Conservation (phyloP, 2,113 vertebrate species). For the Dipodomys spectabilis region DNA sequence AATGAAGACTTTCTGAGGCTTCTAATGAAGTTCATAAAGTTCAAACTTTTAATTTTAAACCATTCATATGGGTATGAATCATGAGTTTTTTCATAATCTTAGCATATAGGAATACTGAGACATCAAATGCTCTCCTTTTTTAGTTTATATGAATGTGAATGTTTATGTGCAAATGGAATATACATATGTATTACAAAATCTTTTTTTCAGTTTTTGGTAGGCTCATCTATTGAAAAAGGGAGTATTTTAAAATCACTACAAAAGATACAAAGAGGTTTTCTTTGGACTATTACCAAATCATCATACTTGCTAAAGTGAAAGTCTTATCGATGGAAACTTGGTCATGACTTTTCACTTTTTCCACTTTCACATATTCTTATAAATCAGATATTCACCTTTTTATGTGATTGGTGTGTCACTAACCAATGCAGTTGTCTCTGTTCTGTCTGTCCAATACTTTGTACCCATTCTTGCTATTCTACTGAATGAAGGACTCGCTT, state of each 20-base stretch:
- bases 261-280: neutral
- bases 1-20: neutral
- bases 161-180: neutral
- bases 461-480: neutral
- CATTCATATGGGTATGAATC: neutral
- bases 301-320: neutral
- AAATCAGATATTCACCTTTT: neutral
- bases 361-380: neutral
- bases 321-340: constrained; percentile 9
- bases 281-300: neutral
- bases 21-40: neutral
- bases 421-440: neutral
- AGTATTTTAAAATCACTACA: constrained; percentile 21
- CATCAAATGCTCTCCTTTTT: constrained; percentile 17
- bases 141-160: constrained; percentile 32
- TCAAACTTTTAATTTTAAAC: constrained; percentile 49
- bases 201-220: constrained; percentile 18
- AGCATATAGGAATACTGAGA: neutral
- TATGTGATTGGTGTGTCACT: neutral
- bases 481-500: neutral
- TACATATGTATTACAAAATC: neutral
- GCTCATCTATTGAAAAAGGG: neutral
- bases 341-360: neutral
- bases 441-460: neutral
- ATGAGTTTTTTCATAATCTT: constrained; percentile 4